These are phyloP conservation scores for Scolopax mira DNA, from an alignment of 2,113 vertebrate species.

Conservation along the genomic window DNA sequence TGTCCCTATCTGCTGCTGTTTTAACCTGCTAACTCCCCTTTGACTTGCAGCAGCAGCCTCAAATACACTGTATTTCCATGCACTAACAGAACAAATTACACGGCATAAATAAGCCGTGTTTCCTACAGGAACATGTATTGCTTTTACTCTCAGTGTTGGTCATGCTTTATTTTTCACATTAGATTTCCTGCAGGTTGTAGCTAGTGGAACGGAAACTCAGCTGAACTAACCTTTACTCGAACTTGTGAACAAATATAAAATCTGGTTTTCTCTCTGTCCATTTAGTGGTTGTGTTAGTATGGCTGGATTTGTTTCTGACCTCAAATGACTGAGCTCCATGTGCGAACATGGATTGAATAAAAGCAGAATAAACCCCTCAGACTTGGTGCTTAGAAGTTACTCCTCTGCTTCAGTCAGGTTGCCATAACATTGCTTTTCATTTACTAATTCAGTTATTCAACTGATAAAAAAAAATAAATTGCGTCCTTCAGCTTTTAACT, in stretches of 20 bases:
- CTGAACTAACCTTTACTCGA: not conserved
- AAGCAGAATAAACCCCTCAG: not conserved
- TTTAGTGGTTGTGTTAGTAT: not conserved
- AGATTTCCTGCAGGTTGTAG: not conserved
- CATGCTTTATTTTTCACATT: not conserved
- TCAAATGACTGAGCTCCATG: not conserved
- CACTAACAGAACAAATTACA: not conserved
- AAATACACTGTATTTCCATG: not conserved
- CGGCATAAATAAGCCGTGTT: not conserved
- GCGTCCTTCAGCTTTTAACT: constrained; percentile 25
- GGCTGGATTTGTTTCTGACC: not conserved
- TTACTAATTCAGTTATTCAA: constrained; percentile 15
- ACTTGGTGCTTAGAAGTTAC: not conserved
- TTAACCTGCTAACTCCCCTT: not conserved
- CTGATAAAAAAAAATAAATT: not conserved
- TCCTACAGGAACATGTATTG: not conserved
- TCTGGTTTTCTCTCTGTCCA: not conserved
- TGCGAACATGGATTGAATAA: not conserved
- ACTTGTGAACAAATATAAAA: not conserved
- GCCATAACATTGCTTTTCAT: constrained; percentile 31
- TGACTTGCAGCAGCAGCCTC: not conserved
- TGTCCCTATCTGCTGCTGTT: not conserved
- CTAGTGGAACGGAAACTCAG: not conserved
- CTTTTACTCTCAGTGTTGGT: not conserved
- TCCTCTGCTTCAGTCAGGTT: not conserved